Base-by-base conservation (phyloP, 2,888 invertebrate species). In the Drosophila ochracea region DNA sequence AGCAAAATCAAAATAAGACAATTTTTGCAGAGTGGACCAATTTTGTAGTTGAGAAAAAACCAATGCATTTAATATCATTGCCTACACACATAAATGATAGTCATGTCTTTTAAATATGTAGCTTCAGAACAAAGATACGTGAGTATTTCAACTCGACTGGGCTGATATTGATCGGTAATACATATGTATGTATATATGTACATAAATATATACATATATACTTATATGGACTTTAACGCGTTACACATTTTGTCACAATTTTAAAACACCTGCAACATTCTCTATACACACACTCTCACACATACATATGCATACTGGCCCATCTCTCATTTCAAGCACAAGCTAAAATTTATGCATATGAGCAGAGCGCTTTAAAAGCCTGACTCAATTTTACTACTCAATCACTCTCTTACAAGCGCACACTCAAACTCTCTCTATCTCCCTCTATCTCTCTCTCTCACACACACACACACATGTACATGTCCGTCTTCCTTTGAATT, bases 321-420 rank as follows among this genome's bases (percentile, higher is more conserved):
- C 28, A 19, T 30, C 39, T 49, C 49, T 41, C 39, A 25, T 37
- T 64, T 43, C 30, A 59, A 49, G 37, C 59, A 13, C 21, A 41
- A 25, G 21, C 25, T 41, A 68, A 5, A 68, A 57, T 21, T 13
- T 43, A 33, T 25, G 5, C 55, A 28, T 6, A 21, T 13, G 7
- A 19, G 21, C 21, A 41, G 31, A 25, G 49, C 19, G 39, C 28
- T 39, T 63, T 57, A 68, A 59, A 52, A 60, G 35, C 25, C 9
- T 28, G 31, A 47, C 50, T 58, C 43, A 21, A 31, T 37, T n/a
- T 47, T 25, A 16, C 21, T 47, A 21, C 30, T 10, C 19, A 3
- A 28, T 37, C 35, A 10, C 53, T 33, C 54, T 47, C 10, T 71
- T 33, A 19, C 28, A 11, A 33, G 16, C 59, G 9, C 62, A 47